phyloP scores from a whole-genome alignment of 2,888 invertebrate genomes.

The Harmothoe impar region DNA sequence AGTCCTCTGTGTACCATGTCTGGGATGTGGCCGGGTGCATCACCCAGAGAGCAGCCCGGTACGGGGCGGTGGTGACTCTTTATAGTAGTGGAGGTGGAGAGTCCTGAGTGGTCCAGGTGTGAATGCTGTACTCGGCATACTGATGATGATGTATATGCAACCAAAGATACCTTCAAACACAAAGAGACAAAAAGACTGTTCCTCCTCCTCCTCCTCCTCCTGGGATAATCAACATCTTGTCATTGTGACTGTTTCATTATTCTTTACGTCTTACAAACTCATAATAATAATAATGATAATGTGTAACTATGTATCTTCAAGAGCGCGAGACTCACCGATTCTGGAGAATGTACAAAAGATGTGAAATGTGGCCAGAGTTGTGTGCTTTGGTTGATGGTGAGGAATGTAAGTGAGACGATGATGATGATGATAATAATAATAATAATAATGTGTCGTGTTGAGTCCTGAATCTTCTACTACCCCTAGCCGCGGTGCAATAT shows the following conservation, averaged over 20 bases:
- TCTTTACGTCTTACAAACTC: constrained; percentile 46
- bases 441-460: constrained; percentile 1
- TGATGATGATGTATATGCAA: constrained; percentile 49
- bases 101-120: not conserved
- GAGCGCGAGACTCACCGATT: not conserved
- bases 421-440: no score
- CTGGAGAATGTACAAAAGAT: not conserved
- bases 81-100: not conserved
- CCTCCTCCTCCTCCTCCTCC: not conserved
- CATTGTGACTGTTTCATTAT: constrained; percentile 48
- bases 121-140: not conserved
- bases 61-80: no score
- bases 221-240: not conserved
- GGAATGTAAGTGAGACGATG: no score
- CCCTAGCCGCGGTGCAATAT: constrained; percentile 47
- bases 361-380: constrained; percentile 10
- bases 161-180: constrained; percentile 37
- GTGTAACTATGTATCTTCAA: constrained; percentile 18
- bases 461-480: constrained; percentile 9
- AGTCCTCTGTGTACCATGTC: no score
- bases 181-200: not conserved
- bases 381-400: not conserved
- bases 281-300: no score
- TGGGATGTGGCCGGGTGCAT: not conserved
- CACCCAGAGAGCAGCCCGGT: not conserved